Evolutionary conservation across 2,113 vertebrate species (phyloP).

Genomic region (Coreoperca whiteheadi): DNA sequence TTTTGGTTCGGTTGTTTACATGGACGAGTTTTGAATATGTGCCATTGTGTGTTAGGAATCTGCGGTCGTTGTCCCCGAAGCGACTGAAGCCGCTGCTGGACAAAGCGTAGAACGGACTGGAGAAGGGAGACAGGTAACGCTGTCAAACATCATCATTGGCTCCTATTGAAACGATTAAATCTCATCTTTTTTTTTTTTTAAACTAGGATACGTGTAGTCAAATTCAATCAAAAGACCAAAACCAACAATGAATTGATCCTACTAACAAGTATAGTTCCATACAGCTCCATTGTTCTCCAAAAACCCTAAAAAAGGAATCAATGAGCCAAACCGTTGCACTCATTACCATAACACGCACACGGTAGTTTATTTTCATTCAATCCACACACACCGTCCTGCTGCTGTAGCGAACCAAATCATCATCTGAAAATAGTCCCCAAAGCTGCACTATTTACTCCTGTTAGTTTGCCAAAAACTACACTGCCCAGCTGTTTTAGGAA

Average conservation of each 20-base stretch:
- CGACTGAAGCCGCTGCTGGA: slow-evolving; percentile 6
- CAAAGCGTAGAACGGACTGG: not conserved
- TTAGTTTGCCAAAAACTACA: too few species aligned
- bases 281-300: not conserved
- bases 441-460: too few species aligned
- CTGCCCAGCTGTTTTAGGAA: too few species aligned
- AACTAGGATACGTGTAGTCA: not conserved
- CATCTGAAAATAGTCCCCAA: too few species aligned
- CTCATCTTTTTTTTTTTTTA: not conserved
- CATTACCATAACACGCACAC: not conserved
- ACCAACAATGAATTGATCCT: not conserved
- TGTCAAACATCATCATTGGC: not conserved
- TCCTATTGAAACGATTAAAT: not conserved
- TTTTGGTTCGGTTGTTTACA: not conserved
- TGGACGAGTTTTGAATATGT: not conserved
- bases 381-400: too few species aligned
- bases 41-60: slow-evolving; percentile 44
- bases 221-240: not conserved
- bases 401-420: too few species aligned
- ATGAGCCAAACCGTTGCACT: not conserved
- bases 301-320: not conserved
- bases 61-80: not conserved
- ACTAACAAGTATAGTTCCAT: not conserved
- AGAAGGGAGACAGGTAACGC: slow-evolving; percentile 52
- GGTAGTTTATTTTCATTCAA: too few species aligned